These are phyloP conservation scores for Atrichornis clamosus DNA, from an alignment of 2,113 vertebrate genomes.

Conservation along the genomic window DNA sequence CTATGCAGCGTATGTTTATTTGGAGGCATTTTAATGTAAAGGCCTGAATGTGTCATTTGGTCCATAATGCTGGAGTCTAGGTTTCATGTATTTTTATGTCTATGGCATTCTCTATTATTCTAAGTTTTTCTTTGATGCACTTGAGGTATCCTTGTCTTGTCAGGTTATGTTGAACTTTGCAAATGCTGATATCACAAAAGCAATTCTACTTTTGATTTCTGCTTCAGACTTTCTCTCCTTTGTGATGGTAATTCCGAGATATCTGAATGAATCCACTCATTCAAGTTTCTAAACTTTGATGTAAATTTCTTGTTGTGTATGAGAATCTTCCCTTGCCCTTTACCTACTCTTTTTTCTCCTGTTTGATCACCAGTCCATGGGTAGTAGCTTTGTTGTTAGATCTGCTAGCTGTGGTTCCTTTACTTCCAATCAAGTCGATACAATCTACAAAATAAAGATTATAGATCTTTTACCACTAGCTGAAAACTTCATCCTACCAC, in stretches of 20 bases:
- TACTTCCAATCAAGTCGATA: neutral
- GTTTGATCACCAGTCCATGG: neutral
- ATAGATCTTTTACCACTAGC: neutral
- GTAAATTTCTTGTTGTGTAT: neutral
- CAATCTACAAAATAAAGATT: neutral
- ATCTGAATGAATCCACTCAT: constrained; percentile 2
- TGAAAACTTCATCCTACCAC: neutral
- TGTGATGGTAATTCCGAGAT: constrained; percentile 30
- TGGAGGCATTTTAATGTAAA: neutral
- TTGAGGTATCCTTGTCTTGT: neutral
- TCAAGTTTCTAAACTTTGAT: constrained; percentile 34
- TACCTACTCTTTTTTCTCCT: neutral
- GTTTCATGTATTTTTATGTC: neutral
- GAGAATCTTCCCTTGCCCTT: neutral
- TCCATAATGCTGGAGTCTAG: neutral
- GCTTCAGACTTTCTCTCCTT: neutral
- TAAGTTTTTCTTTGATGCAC: neutral
- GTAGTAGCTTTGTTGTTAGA: neutral
- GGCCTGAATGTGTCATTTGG: neutral
- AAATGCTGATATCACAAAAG: neutral
- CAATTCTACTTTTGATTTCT: constrained; percentile 16
- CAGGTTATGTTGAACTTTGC: neutral
- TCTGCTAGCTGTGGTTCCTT: neutral
- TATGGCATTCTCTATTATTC: neutral
- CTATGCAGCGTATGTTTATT: neutral